Percentiles rank a stretch among this genome's conserved stretches.
phyloP scores from a whole-genome alignment of 1,140 invertebrate species.

The Sinella curviseta region DNA sequence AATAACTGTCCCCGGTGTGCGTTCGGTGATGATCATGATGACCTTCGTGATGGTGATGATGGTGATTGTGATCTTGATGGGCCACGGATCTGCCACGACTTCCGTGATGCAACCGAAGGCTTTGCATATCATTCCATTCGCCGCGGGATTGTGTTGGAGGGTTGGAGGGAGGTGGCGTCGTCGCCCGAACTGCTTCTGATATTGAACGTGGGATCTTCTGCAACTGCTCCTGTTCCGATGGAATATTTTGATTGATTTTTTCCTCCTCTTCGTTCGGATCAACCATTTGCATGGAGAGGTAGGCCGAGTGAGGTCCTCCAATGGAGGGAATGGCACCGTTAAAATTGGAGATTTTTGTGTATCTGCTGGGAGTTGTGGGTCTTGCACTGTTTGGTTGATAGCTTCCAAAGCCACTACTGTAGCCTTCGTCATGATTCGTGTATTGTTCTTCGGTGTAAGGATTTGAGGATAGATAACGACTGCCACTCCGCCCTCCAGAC shows the following conservation, averaged over 20 bases:
- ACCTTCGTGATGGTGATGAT: neutral
- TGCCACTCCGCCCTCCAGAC: too few relatives aligned
- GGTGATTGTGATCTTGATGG: neutral
- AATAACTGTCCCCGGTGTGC: too few relatives aligned
- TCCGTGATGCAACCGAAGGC: neutral
- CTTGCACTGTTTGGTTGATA: neutral
- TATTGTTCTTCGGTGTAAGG: too few relatives aligned
- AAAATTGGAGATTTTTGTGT: conserved; percentile 3
- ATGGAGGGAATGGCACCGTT: neutral
- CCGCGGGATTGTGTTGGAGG: neutral
- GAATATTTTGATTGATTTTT: neutral
- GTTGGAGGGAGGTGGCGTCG: too few relatives aligned
- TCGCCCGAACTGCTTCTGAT: too few relatives aligned
- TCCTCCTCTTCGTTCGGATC: neutral
- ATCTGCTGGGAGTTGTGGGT: neutral
- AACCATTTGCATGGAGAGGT: neutral
- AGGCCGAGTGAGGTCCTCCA: neutral
- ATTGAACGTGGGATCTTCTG: too few relatives aligned
- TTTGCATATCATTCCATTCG: neutral
- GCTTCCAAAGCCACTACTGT: neutral
- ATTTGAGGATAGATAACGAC: too few relatives aligned
- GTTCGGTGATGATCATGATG: neutral
- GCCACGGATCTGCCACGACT: neutral
- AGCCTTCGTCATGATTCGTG: too few relatives aligned
- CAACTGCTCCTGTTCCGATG: neutral